A percentile compares a stretch with the other conserved stretches of the same genome.
Conservation (phyloP, 2,888 invertebrate species). For the Diachrysia chrysitis region DNA sequence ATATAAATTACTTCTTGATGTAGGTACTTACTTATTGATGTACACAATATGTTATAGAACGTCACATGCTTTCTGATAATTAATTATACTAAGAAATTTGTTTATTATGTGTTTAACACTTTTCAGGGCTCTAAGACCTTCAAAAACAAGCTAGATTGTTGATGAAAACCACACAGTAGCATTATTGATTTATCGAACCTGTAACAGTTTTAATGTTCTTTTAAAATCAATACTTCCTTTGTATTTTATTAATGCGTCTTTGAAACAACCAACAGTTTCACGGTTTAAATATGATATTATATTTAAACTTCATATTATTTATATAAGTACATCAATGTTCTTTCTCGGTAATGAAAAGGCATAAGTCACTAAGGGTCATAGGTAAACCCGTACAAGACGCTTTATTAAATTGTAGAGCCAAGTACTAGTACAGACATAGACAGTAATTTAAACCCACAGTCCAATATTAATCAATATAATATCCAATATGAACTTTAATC, state of each 20-base stretch:
- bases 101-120: too few relatives aligned
- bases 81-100: too few relatives aligned
- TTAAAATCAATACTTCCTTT: not conserved
- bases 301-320: too few relatives aligned
- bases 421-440: not conserved
- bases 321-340: too few relatives aligned
- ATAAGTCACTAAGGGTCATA: not conserved
- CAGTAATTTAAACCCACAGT: not conserved
- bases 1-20: not conserved
- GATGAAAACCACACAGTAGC: not conserved
- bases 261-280: not conserved
- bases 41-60: not conserved
- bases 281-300: too few relatives aligned
- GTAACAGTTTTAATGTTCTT: not conserved
- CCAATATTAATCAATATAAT: not conserved
- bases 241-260: not conserved
- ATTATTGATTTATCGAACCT: not conserved
- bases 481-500: constrained; percentile 41
- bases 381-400: not conserved
- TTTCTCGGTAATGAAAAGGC: not conserved
- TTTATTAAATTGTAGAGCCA: not conserved
- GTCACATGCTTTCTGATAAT: not conserved
- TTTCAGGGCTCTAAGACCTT: too few relatives aligned
- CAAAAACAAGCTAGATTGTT: not conserved
- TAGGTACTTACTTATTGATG: too few relatives aligned